Evolutionary conservation across 2,797 vertebrate species (phyloP), one percentile per base, ranked within the genome.

Genomic region (Allobates femoralis): DNA sequence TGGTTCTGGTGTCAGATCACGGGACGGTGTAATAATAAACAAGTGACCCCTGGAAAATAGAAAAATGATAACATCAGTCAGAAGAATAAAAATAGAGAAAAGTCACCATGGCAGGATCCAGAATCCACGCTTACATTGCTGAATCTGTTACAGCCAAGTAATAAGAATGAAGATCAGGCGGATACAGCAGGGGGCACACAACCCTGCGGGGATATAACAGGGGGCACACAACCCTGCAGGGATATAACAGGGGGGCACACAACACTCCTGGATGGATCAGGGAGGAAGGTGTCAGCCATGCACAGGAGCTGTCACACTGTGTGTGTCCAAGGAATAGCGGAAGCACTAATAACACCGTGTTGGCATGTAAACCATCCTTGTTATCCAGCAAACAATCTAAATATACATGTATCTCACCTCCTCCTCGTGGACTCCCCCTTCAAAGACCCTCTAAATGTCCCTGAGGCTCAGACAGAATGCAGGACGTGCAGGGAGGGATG

Each of bases 1-100:
- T 85, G 78, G 89, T 62, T 89, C 87, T 89, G 88, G 86, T 89
- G 85, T 92, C 85, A 89, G 87, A 88, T 84, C 53, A 74, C 86
- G 46, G 81, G 89, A 87, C 88, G 83, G 81, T 87, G 26, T 28
- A 18, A 81, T 56, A 81, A 84, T 53, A 62, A 56, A 62, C 28
- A 55, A 84, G 46, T 3, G 18, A 56, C 10, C 83, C 86, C 86
- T 88, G 50, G 10, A 84, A 15, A 23, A 67, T 8, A 55, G 58
- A 85, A 10, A 69, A 1, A 58, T 30, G 26, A 50, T 32, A 75
- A 37, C 7, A 66, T 16, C 16, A 75, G 84, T 14, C 56, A 0
- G n/a, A 64, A 34, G 5, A 14, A 56, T 34, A 21, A 12, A 19
- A 50, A 53, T 16, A 34, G 0, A 71, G 67, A 66, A 75, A 53